Evolutionary conservation across 1,140 invertebrate species (phyloP).

Genomic region (Polyergus mexicanus): DNA sequence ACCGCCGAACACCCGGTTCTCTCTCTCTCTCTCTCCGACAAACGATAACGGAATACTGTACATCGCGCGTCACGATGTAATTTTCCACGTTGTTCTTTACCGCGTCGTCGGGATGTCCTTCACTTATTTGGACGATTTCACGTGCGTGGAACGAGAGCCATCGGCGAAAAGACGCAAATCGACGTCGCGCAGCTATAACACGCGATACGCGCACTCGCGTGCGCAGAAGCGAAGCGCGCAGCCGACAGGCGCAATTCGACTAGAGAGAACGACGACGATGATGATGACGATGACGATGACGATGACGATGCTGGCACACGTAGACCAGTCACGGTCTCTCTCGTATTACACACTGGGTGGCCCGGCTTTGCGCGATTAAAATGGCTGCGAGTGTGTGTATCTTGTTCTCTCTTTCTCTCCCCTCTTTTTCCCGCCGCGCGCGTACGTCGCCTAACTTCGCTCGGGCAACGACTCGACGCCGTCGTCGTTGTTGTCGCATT

Average conservation of each 20-base stretch:
- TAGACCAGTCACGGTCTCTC: constrained; percentile 47
- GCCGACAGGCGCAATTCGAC: constrained; percentile 71
- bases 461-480: constrained; percentile 23
- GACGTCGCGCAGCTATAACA: neutral
- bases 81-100: neutral
- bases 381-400: constrained; percentile 70
- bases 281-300: constrained; percentile 54
- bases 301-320: constrained; percentile 45
- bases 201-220: constrained; percentile 56
- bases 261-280: constrained; percentile 34
- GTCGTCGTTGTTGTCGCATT: neutral
- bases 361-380: constrained; percentile 75
- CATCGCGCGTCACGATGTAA: neutral
- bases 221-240: constrained; percentile 73
- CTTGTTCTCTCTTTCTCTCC: constrained; percentile 60
- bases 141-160: constrained; percentile 20
- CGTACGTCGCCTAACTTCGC: constrained; percentile 21
- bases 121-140: constrained; percentile 19
- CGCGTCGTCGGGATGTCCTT: constrained; percentile 21
- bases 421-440: neutral
- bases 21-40: neutral
- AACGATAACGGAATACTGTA: neutral
- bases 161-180: constrained; percentile 52
- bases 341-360: constrained; percentile 72
- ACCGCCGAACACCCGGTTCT: neutral